Evolutionary conservation across 2,797 vertebrate species (phyloP).

Genomic region (Aulostomus chinensis): DNA sequence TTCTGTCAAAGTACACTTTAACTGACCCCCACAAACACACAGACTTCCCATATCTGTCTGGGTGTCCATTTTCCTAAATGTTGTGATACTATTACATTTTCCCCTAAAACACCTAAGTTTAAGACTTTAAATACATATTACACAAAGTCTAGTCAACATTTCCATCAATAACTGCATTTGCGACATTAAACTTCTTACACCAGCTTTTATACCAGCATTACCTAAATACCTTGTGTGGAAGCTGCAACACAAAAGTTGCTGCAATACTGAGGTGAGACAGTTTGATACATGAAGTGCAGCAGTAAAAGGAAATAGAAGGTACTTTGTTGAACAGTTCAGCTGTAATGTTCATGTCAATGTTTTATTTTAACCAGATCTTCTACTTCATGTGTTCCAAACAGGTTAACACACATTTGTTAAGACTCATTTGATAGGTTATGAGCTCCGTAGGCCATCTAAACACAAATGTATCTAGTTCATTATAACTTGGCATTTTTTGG

Average conservation of each 20-base stretch:
- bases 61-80: no score
- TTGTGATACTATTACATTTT: no score
- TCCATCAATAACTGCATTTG: not conserved
- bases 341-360: not conserved
- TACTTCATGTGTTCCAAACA: no score
- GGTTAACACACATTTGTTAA: no score
- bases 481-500: slow-evolving; percentile 5
- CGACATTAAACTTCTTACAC: no score
- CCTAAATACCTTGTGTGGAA: no score
- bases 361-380: not conserved
- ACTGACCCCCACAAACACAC: slow-evolving; percentile 12
- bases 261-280: no score
- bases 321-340: not conserved
- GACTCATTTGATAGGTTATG: not conserved
- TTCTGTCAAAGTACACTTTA: slow-evolving; percentile 1
- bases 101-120: no score
- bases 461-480: not conserved
- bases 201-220: no score
- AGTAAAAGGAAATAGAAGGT: not conserved
- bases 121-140: no score
- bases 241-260: not conserved
- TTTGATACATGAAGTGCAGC: no score
- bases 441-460: not conserved
- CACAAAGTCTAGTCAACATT: not conserved
- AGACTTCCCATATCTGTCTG: no score